phyloP scores from a whole-genome alignment of 2,888 invertebrate species.

The Byasa hedistus region DNA sequence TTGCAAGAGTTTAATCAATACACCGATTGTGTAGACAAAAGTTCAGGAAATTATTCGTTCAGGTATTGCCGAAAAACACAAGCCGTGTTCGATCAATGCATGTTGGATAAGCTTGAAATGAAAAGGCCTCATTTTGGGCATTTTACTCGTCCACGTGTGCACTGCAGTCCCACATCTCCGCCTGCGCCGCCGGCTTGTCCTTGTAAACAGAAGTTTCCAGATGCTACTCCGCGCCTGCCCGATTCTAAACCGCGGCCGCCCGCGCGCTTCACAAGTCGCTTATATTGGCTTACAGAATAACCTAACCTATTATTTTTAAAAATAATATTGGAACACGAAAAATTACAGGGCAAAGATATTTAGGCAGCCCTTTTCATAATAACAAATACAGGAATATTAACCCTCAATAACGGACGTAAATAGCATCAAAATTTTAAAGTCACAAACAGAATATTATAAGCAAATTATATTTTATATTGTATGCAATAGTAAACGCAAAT shows the following conservation, averaged over 20 bases:
- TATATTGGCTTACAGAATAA: slow-evolving; percentile 72
- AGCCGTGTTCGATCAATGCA: slow-evolving; percentile 89
- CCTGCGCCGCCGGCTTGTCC: slow-evolving; percentile 77
- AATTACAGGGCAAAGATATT: no score
- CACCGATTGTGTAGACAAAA: slow-evolving; percentile 85
- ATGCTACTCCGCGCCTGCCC: slow-evolving; percentile 83
- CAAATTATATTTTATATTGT: background rate
- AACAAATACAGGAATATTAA: background rate
- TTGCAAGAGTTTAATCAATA: slow-evolving; percentile 91
- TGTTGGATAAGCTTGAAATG: slow-evolving; percentile 86
- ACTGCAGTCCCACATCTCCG: slow-evolving; percentile 76
- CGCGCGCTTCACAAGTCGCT: slow-evolving; percentile 83
- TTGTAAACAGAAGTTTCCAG: slow-evolving; percentile 79
- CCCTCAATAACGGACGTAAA: background rate
- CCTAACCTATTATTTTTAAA: background rate
- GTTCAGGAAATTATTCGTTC: slow-evolving; percentile 83
- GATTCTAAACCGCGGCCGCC: slow-evolving; percentile 79
- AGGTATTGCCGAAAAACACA: slow-evolving; percentile 90
- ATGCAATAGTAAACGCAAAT: background rate
- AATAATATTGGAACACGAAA: background rate
- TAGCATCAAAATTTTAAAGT: slow-evolving; percentile 3
- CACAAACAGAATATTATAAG: slow-evolving; percentile 1
- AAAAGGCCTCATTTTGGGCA: slow-evolving; percentile 90
- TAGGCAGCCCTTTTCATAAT: background rate
- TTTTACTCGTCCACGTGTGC: slow-evolving; percentile 85